These are phyloP conservation scores for Actinia tenebrosa DNA, from an alignment of 64 coral and sea anemone species.

Conservation along the genomic window DNA sequence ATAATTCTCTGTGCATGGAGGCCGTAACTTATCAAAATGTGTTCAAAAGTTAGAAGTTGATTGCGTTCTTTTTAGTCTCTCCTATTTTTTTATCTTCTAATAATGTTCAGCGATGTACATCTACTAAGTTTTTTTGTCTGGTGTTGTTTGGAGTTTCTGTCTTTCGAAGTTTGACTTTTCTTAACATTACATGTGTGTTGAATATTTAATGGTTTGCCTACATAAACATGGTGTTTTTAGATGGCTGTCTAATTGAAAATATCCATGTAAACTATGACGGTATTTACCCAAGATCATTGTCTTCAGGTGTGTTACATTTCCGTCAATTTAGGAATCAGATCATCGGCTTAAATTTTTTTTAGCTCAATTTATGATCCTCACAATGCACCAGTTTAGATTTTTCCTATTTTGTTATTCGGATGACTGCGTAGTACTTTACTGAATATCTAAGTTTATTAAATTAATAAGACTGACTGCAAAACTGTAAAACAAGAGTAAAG, in stretches of 20 bases:
- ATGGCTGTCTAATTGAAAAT: not conserved
- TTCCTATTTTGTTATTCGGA: too few species aligned
- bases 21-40: not conserved
- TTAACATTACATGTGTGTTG: not conserved
- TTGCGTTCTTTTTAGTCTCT: not conserved
- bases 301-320: too few species aligned
- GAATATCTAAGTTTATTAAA: too few species aligned
- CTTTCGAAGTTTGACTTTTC: not conserved
- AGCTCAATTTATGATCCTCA: too few species aligned
- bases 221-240: not conserved
- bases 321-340: too few species aligned
- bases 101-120: not conserved
- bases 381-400: too few species aligned
- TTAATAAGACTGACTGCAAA: too few species aligned
- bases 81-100: not conserved
- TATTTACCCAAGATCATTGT: not conserved
- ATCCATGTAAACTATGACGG: not conserved
- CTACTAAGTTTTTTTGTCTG: not conserved
- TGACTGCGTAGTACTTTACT: too few species aligned
- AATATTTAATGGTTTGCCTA: not conserved
- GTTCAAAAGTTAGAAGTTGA: not conserved
- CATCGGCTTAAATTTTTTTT: too few species aligned
- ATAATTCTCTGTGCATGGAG: not conserved
- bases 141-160: not conserved
- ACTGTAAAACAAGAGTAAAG: too few species aligned